Evolutionary conservation across 2,797 vertebrate species (phyloP), one percentile per base, ranked within the genome.

Genomic region (Acipenser transmontanus): DNA sequence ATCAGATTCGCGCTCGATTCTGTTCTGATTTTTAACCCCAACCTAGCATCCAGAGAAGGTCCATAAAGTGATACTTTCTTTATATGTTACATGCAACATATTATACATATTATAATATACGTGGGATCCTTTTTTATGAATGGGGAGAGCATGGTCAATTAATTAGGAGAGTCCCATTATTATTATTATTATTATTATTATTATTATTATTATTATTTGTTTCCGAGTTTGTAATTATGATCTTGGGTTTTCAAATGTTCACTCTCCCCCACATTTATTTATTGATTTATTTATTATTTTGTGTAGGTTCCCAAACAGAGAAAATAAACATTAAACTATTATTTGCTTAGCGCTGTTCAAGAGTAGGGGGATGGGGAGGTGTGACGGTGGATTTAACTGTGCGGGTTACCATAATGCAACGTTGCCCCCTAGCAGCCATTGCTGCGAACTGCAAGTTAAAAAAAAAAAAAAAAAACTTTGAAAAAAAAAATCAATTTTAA

Each of bases 21-120:
- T 80, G 71, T 75, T 76, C 77, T 71, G 71, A 75, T 62, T 74
- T 72, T 91, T 91, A 91, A 91, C 89, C 82, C 89, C 81, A 90
- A 87, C 82, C 80, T 77, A 66, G 77, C 81, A 78, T 76, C 71
- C 72, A 73, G 70, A 72, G 73, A 79, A 78, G 79, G 83, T 80
- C 75, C 74, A 80, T 80, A 78, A 77, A 80, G 83, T 72, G 77
- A 79, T 78, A 72, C 73, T 82, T 85, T 71, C 77, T 82, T 79
- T 80, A 84, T 1, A 17, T 17, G 17, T 17, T 17, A 17, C 17
- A 17, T 17, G 17, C 17, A 17, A 17, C 17, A 17, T 17, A 17
- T 17, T 17, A 17, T 17, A 17, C 17, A 17, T 17, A 17, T 17
- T 17, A 17, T 17, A 17, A 17, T 17, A 17, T 17, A 17, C 17